Evolutionary conservation across 2,113 vertebrate genomes (phyloP).

Genomic region (Rhinoderma darwinii): DNA sequence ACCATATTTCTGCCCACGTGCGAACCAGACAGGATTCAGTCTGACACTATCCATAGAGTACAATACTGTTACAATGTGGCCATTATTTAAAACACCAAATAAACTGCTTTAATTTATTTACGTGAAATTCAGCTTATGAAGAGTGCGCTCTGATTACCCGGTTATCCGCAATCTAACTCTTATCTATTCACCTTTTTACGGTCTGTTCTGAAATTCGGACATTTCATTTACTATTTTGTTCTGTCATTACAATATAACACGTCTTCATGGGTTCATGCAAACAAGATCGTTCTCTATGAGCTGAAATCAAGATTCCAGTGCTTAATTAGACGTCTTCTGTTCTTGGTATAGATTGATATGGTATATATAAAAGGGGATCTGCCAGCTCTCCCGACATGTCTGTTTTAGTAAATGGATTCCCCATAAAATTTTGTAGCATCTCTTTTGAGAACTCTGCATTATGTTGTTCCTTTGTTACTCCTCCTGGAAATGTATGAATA

Average conservation of each 20-base stretch:
- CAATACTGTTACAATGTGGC: background rate
- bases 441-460: too few relatives aligned
- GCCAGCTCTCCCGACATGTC: too few relatives aligned
- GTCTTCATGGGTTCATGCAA: too few relatives aligned
- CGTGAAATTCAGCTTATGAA: background rate
- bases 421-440: too few relatives aligned
- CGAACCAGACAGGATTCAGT: background rate
- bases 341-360: too few relatives aligned
- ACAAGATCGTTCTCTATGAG: background rate
- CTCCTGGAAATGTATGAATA: too few relatives aligned
- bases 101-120: constrained; percentile 36
- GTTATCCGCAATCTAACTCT: background rate
- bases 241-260: background rate
- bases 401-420: too few relatives aligned
- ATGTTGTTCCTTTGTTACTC: too few relatives aligned
- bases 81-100: constrained; percentile 17
- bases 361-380: too few relatives aligned
- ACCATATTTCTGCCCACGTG: background rate
- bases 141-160: background rate
- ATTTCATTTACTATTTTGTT: background rate
- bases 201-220: background rate
- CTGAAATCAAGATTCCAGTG: background rate
- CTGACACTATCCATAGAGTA: background rate
- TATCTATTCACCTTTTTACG: background rate
- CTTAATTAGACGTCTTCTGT: background rate